Conservation (phyloP, 2,113 vertebrate species). For the Catharus minimus region DNA sequence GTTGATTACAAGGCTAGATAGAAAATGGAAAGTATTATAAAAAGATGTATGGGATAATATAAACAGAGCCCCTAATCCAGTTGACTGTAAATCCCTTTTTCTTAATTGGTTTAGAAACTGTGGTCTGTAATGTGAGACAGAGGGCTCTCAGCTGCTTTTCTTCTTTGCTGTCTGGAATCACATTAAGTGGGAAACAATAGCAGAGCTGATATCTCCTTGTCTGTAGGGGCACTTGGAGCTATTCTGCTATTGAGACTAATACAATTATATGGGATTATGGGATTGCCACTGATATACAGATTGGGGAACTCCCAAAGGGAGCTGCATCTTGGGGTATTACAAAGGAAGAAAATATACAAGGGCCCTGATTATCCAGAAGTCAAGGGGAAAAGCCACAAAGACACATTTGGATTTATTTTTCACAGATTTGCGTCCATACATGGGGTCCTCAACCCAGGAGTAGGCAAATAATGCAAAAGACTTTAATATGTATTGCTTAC, state of each 20-base stretch:
- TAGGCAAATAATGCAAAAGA: not conserved
- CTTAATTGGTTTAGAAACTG: constrained; percentile 85
- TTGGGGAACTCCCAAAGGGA: constrained; percentile 52
- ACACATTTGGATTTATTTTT: not conserved
- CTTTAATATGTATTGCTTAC: not conserved
- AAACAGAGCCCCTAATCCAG: constrained; percentile 79
- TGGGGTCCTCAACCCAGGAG: not conserved
- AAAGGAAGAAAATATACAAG: not conserved
- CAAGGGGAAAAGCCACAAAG: not conserved
- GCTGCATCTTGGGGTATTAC: constrained; percentile 17
- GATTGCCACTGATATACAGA: constrained; percentile 70
- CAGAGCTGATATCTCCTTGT: constrained; percentile 76
- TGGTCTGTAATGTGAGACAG: constrained; percentile 76
- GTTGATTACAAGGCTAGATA: constrained; percentile 70
- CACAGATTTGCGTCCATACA: not conserved
- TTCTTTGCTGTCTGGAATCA: constrained; percentile 73
- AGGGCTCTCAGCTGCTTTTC: constrained; percentile 72
- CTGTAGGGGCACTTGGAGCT: constrained; percentile 75
- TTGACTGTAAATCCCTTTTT: constrained; percentile 80
- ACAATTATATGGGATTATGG: constrained; percentile 79
- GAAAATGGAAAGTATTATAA: constrained; percentile 71
- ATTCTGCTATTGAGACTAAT: constrained; percentile 83
- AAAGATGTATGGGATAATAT: constrained; percentile 81
- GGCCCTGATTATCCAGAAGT: constrained; percentile 6
- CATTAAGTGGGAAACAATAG: constrained; percentile 82